These are phyloP conservation scores for Sula dactylatra DNA, from an alignment of 2,113 vertebrate genomes.

Conservation along the genomic window DNA sequence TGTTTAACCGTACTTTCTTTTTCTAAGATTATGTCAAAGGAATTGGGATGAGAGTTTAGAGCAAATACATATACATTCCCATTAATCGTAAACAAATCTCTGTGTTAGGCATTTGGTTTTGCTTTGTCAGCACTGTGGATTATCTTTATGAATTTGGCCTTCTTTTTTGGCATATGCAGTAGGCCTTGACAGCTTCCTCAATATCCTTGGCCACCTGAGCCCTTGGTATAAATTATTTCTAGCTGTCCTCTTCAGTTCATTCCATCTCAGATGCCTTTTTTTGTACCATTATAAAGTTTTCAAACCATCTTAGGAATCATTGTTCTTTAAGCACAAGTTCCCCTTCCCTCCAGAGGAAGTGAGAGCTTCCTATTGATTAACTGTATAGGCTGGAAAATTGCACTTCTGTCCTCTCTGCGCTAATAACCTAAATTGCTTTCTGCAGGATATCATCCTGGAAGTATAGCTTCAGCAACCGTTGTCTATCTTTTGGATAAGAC, in stretches of 20 bases:
- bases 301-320: neutral
- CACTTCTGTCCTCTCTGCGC: neutral
- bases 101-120: neutral
- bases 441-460: neutral
- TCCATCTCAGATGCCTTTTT: neutral
- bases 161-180: neutral
- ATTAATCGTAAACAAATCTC: neutral
- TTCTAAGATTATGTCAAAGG: neutral
- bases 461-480: neutral
- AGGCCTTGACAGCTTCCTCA: neutral
- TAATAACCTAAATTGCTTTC: conserved; percentile 7
- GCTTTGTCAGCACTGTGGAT: neutral
- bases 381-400: neutral
- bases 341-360: neutral
- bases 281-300: neutral
- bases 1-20: neutral
- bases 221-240: neutral
- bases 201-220: neutral
- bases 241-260: neutral
- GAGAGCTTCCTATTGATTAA: neutral
- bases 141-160: neutral
- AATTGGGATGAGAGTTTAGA: neutral
- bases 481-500: neutral
- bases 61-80: neutral
- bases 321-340: neutral